Evolutionary conservation across 2,797 vertebrate genomes (phyloP).

Genomic region (Eptatretus atami): DNA sequence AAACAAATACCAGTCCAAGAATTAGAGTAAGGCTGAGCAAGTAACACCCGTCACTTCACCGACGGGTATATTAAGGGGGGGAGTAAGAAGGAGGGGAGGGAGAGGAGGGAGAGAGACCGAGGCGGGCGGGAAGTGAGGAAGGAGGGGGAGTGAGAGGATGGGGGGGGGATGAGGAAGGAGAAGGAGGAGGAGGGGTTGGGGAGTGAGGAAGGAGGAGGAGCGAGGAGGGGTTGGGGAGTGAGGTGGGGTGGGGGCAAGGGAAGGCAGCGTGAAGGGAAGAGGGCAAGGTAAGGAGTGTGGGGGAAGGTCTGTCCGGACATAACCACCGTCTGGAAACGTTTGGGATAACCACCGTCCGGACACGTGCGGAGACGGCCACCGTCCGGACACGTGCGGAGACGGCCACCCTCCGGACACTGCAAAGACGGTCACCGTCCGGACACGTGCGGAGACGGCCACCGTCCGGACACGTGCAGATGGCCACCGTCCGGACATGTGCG

Average conservation of each 20-base stretch:
- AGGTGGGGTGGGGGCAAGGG: background rate
- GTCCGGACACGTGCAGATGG: too few species aligned
- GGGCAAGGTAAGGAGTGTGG: constrained; percentile 12
- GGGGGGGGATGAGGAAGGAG: background rate
- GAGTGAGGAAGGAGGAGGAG: background rate
- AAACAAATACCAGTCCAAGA: too few species aligned
- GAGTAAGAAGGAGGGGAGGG: background rate
- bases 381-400: too few species aligned
- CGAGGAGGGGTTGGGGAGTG: background rate
- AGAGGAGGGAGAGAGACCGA: background rate
- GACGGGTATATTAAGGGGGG: background rate
- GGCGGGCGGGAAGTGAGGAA: background rate
- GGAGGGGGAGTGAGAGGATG: background rate
- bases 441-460: too few species aligned
- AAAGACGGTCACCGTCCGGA: too few species aligned
- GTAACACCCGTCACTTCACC: too few species aligned
- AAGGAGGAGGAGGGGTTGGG: background rate
- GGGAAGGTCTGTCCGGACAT: constrained; percentile 5
- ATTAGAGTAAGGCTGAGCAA: too few species aligned
- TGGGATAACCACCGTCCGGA: too few species aligned
- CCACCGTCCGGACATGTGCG: too few species aligned
- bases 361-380: too few species aligned
- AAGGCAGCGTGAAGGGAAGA: constrained; percentile 4
- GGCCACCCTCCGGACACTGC: too few species aligned
- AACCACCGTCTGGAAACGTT: too few species aligned